A percentile compares a stretch with the other conserved stretches of the same genome.
phyloP scores from a whole-genome alignment of 2,888 invertebrate genomes.

The Macropis europaea region DNA sequence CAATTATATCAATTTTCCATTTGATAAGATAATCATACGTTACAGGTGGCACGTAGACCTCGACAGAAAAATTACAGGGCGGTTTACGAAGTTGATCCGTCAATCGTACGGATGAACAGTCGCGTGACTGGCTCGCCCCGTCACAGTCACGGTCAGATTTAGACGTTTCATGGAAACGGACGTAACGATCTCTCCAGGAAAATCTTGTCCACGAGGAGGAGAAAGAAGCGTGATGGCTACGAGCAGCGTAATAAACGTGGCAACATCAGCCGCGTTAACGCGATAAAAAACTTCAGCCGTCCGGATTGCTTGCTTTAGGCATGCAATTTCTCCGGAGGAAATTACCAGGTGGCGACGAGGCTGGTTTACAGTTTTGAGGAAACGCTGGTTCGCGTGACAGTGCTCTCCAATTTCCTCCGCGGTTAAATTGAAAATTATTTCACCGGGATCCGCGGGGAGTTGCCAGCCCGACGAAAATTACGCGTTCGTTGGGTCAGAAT shows the following conservation, averaged over 20 bases:
- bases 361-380: constrained; percentile 37
- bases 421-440: constrained; percentile 46
- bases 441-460: neutral
- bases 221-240: neutral
- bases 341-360: constrained; percentile 37
- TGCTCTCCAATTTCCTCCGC: constrained; percentile 14
- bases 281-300: constrained; percentile 28
- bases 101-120: constrained; percentile 16
- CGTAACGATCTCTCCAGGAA: neutral
- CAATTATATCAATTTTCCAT: no score
- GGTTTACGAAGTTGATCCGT: constrained; percentile 28
- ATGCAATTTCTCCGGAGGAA: constrained; percentile 41
- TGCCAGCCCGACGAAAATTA: no score
- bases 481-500: no score
- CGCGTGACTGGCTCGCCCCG: constrained; percentile 45
- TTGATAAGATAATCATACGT: no score
- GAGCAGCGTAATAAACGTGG: constrained; percentile 20
- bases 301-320: constrained; percentile 46
- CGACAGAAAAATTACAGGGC: constrained; percentile 2
- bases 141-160: constrained; percentile 24
- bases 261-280: constrained; percentile 35
- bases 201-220: constrained; percentile 1
- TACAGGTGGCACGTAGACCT: no score
- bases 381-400: constrained; percentile 32
- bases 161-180: constrained; percentile 37